Conservation (phyloP, 2,113 vertebrate genomes). For the Petrocephalus microphthalmus region DNA sequence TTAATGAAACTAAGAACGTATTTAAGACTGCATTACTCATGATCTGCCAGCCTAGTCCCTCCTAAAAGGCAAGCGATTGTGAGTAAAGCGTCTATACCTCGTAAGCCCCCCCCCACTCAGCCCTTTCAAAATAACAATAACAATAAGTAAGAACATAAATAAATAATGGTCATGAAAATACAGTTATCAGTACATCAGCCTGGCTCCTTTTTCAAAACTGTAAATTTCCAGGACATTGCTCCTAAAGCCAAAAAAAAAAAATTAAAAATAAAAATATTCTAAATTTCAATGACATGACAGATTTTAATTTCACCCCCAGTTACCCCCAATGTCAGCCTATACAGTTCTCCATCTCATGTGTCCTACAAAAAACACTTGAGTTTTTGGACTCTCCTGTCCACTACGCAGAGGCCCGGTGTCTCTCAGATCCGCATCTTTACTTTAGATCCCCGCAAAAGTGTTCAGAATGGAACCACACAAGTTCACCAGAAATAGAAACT, state of each 20-base stretch:
- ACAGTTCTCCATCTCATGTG: neutral
- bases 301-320: neutral
- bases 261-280: neutral
- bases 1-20: constrained; percentile 44
- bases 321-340: neutral
- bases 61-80: constrained; percentile 54
- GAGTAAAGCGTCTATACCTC: constrained; percentile 44
- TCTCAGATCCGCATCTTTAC: neutral
- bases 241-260: constrained; percentile 31
- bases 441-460: neutral
- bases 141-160: constrained; percentile 47
- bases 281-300: neutral
- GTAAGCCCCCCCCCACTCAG: constrained; percentile 19
- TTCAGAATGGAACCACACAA: neutral
- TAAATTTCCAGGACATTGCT: constrained; percentile 47
- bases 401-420: too few relatives aligned
- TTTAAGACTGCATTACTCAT: constrained; percentile 48
- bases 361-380: neutral
- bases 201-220: constrained; percentile 52
- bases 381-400: neutral
- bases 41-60: constrained; percentile 60
- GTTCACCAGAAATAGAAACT: neutral
- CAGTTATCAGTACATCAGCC: constrained; percentile 47
- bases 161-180: constrained; percentile 50
- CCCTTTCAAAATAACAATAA: constrained; percentile 22